Evolutionary conservation across 2,888 invertebrate genomes (phyloP), one percentile per base, ranked within the genome.

Genomic region (Amphiduros pacificus): DNA sequence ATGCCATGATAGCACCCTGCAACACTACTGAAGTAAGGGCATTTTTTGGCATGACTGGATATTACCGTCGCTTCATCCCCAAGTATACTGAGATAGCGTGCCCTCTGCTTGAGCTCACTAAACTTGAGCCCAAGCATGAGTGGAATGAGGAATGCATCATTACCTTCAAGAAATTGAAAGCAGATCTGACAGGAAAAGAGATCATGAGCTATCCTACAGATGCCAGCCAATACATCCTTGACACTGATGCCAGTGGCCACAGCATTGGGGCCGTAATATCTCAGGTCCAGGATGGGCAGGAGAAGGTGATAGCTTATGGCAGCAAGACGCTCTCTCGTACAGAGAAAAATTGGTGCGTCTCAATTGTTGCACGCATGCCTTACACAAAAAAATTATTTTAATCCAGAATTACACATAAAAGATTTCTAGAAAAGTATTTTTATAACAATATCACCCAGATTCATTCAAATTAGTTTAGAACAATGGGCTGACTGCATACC

Each of bases 1-100:
- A 24, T 2, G 50, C 60, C 0, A 55, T 63, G 27, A 66, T 69
- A 4, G 51, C 11, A 0, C 73, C 73, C 0, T 49, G 22, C 0
- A 64, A 59, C 55, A 51, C 63, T 0, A 64, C 59, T n/a, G 56
- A 67, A 50, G 53, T 71, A 1, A 54, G 58, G 24, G 28, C 64
- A 2, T 67, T 73, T 27, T 52, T 73, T 1, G 73, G 73, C 0
- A 53, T 67, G 4, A 32, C 36, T 24, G 62, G 64, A n/a, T 73
- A 67, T 50, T 73, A 70, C 29, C 58, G 68, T 1, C 56, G 63
- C 27, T 72, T 68, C 32, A 61, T 72, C 5, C 28, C 44, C 11
- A 36, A 60, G 9, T 66, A 69, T 55, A 27, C 69, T 6, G 36
- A 40, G 2, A 41, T 62, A 9, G 67, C 67, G 0, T 14, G 41